Evolutionary conservation across 2,113 vertebrate species (phyloP).

Genomic region (Menidia beryllina): DNA sequence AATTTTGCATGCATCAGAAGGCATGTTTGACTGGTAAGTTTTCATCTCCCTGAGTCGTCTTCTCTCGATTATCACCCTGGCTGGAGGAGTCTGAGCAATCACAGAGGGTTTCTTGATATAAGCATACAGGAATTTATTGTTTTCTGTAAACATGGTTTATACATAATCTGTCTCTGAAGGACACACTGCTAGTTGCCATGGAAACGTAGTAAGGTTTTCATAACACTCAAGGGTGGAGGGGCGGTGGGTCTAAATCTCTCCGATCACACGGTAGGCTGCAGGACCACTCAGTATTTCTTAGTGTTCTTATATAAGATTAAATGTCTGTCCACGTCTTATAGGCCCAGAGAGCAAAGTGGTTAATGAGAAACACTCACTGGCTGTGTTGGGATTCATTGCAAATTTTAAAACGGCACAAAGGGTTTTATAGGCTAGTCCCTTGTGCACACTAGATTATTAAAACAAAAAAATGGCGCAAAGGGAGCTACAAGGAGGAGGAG

Average conservation of each 20-base stretch:
- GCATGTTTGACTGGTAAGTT: slow-evolving; percentile 38
- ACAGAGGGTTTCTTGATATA: slow-evolving; percentile 60
- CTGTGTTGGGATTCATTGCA: slow-evolving; percentile 57
- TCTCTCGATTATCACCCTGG: slow-evolving; percentile 35
- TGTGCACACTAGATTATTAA: slow-evolving; percentile 55
- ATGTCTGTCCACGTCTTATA: slow-evolving; percentile 42
- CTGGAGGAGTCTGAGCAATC: slow-evolving; percentile 20
- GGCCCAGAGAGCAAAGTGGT: slow-evolving; percentile 40
- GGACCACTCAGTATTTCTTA: slow-evolving; percentile 18
- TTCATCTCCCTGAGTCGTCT: neutral
- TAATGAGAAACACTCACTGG: slow-evolving; percentile 68
- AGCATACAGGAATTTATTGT: slow-evolving; percentile 78
- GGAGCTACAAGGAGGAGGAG: slow-evolving; percentile 45
- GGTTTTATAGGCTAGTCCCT: slow-evolving; percentile 69
- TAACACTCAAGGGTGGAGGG: slow-evolving; percentile 55
- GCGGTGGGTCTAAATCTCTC: slow-evolving; percentile 37
- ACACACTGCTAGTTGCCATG: slow-evolving; percentile 63
- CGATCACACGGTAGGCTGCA: slow-evolving; percentile 23
- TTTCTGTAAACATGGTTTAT: slow-evolving; percentile 76
- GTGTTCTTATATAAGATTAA: slow-evolving; percentile 52
- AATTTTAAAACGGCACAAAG: slow-evolving; percentile 66
- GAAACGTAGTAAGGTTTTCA: slow-evolving; percentile 69
- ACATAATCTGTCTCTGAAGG: slow-evolving; percentile 57
- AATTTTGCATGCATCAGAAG: neutral
- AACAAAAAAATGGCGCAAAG: slow-evolving; percentile 32